A percentile compares a stretch with the other conserved stretches of the same genome.
phyloP scores from a whole-genome alignment of 2,888 invertebrate species.

The Rosalia funebris region DNA sequence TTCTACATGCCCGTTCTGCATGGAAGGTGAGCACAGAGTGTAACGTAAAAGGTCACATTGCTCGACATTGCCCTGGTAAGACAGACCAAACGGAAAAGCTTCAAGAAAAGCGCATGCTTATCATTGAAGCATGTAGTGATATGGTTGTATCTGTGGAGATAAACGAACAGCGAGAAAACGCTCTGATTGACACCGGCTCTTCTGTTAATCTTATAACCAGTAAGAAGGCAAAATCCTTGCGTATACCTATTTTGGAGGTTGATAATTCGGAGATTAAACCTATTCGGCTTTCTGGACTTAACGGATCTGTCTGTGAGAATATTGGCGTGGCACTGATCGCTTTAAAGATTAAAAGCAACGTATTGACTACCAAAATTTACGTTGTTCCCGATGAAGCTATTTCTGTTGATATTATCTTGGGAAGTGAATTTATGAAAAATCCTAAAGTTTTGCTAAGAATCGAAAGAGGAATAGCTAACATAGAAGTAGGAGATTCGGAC shows the following conservation, averaged over 20 bases:
- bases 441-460: not conserved
- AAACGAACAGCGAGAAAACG: not conserved
- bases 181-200: not conserved
- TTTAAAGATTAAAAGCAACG: not conserved
- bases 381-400: not conserved
- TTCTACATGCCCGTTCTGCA: not conserved
- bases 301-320: not conserved
- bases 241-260: not conserved
- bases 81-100: not conserved
- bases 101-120: not conserved
- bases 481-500: not conserved
- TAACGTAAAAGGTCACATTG: not conserved
- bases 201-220: not conserved
- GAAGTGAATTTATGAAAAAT: not conserved
- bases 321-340: not conserved
- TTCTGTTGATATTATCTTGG: not conserved
- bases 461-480: constrained; percentile 2
- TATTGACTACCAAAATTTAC: not conserved
- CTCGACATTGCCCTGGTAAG: too few relatives aligned
- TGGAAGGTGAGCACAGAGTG: not conserved
- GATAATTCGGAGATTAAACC: not conserved
- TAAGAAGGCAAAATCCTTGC: not conserved
- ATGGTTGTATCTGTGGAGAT: not conserved
- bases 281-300: not conserved
- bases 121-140: not conserved